Conservation (phyloP, 1,140 invertebrate genomes). For the Zaprionus taronus region DNA sequence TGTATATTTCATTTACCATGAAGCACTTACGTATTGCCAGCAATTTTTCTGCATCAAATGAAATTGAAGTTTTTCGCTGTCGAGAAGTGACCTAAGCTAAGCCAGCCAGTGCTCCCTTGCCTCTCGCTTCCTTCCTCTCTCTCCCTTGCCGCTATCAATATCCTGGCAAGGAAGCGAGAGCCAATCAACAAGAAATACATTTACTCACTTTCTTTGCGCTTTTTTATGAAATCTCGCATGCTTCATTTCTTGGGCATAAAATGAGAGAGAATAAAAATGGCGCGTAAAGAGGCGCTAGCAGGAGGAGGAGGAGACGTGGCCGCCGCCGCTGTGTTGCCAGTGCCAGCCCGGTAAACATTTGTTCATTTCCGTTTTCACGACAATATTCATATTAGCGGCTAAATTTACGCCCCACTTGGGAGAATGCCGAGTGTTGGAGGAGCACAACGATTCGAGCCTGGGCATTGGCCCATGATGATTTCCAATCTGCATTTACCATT, state of each 20-base stretch:
- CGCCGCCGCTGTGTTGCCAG: neutral
- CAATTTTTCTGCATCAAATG: conserved; percentile 82
- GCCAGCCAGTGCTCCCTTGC: neutral
- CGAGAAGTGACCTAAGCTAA: conserved; percentile 23
- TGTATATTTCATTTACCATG: conserved; percentile 81
- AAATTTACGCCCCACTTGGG: conserved; percentile 62
- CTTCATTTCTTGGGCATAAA: conserved; percentile 63
- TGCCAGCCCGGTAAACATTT: conserved; percentile 54
- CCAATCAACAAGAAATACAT: conserved; percentile 82
- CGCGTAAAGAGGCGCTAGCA: conserved; percentile 8
- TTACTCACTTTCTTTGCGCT: conserved; percentile 63
- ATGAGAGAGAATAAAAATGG: neutral
- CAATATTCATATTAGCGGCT: conserved; percentile 82
- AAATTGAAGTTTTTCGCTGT: conserved; percentile 69
- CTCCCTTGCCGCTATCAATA: conserved; percentile 64
- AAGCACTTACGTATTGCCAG: conserved; percentile 77
- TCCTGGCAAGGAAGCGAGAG: conserved; percentile 58
- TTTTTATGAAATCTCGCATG: conserved; percentile 78
- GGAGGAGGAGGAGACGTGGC: conserved; percentile 19
- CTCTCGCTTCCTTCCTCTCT: conserved; percentile 1
- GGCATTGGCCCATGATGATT: conserved; percentile 73
- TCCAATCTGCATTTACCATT: conserved; percentile 46
- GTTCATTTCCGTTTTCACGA: conserved; percentile 76
- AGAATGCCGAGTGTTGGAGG: conserved; percentile 38
- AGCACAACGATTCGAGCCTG: conserved; percentile 30